phyloP scores from a whole-genome alignment of 2,113 vertebrate species.

The Toxostoma redivivum region DNA sequence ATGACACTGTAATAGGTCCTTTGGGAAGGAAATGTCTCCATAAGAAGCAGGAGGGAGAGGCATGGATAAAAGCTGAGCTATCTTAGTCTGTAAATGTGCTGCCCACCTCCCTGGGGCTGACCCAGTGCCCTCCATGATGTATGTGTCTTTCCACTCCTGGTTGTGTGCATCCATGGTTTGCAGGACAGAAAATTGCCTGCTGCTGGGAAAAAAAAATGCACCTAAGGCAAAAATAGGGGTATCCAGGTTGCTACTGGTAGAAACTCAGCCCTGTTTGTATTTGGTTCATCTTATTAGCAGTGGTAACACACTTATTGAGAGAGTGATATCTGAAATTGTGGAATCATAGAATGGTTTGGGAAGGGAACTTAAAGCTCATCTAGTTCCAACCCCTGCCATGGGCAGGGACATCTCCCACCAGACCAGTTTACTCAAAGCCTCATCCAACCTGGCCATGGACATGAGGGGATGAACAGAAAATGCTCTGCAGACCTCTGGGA shows the following conservation, averaged over 20 bases:
- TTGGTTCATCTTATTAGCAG: not conserved
- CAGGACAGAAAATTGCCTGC: not conserved
- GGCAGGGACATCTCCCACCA: not conserved
- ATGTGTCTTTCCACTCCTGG: not conserved
- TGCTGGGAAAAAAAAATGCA: not conserved
- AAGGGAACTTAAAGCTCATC: not conserved
- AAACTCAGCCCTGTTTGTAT: not conserved
- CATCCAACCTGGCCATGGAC: not conserved
- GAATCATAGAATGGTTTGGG: not conserved
- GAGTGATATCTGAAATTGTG: fast-evolving
- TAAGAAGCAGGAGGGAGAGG: not conserved
- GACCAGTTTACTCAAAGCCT: not conserved
- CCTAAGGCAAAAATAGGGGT: not conserved
- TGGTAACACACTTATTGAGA: not conserved
- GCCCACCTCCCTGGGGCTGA: not conserved
- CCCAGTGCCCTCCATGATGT: not conserved
- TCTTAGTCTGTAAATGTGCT: not conserved
- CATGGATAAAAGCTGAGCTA: not conserved
- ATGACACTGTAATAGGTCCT: not conserved
- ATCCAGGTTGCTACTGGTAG: not conserved
- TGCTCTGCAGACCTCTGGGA: not conserved
- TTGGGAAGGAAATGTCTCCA: not conserved
- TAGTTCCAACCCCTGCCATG: not conserved
- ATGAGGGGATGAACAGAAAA: not conserved
- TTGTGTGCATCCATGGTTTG: fast-evolving